Evolutionary conservation across 2,113 vertebrate genomes (phyloP), one percentile per base, ranked within the genome.

Genomic region (Amblyopsis rosae): DNA sequence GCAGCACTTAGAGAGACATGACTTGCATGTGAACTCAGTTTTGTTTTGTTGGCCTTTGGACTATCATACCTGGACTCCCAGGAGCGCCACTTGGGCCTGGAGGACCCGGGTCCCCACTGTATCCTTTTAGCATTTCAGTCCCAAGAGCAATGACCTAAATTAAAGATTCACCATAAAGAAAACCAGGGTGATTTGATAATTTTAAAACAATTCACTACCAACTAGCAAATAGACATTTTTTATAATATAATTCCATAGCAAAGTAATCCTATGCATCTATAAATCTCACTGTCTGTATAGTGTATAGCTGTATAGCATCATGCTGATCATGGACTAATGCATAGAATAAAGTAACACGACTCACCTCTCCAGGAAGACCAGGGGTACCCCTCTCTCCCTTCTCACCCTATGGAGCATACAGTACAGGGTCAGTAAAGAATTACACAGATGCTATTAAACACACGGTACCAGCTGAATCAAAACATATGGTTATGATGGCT

Each of bases 331-430:
- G n/a, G 6, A n/a, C 50, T 33, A 19, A 55, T 46, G 26, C 56
- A 16, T 32, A 51, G 9, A 62, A 46, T 35, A 70, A 35, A 8
- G 48, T 57, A 13, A 51, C 17, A 13, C 54, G 35, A 77, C 93
- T 94, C 88, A 96, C 95, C 59, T 91, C 71, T 91, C 94, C 95
- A 82, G 94, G 94, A 72, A 91, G 93, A 67, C 96, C 96, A 67
- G 84, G 57, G 5, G 74, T 87, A 73, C 96, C 96, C 58, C 0
- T 47, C 5, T 93, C 91, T 82, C 96, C 96, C 85, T 96, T 98
- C 84, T 91, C 90, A 79, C 95, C 95, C 96, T 97, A 73, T 11
- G 69, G 7, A 72, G 55, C 5, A 59, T n/a, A 59, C 4, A 77
- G 62, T 26, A 26, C 26, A 26, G 26, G 26, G 26, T 35, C 45